Evolutionary conservation across 1,140 invertebrate genomes (phyloP).

Genomic region (Leptonema lineaticorne): DNA sequence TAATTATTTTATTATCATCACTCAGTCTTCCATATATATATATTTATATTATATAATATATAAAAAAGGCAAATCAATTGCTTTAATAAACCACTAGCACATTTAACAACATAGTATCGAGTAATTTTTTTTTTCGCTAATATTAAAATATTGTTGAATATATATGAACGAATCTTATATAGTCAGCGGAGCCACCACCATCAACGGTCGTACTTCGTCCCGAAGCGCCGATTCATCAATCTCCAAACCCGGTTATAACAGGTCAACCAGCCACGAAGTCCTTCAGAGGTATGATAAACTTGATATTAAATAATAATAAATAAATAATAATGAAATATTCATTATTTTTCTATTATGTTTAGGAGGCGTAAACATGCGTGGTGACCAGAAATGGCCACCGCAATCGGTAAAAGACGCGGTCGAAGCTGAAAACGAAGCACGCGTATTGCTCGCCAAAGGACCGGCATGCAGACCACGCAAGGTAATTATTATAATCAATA

Average conservation of each 20-base stretch:
- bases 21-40: too few relatives aligned
- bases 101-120: neutral
- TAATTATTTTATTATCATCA: neutral
- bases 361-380: conserved; percentile 76
- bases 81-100: neutral
- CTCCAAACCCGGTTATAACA: conserved; percentile 63
- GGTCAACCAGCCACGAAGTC: conserved; percentile 70
- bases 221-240: conserved; percentile 70
- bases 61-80: neutral
- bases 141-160: neutral
- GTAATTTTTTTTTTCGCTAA: neutral
- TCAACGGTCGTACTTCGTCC: conserved; percentile 69
- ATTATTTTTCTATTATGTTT: conserved; percentile 34
- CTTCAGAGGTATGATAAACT: conserved; percentile 57
- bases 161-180: too few relatives aligned
- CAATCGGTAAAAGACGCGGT: conserved; percentile 69
- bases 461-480: conserved; percentile 71
- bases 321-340: neutral
- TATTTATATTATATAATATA: neutral
- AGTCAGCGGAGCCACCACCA: conserved; percentile 61
- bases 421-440: conserved; percentile 71
- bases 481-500: conserved; percentile 40
- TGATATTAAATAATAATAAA: neutral
- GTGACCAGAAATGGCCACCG: conserved; percentile 83
- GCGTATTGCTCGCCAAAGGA: conserved; percentile 67